phyloP scores from a whole-genome alignment of 2,113 vertebrate species.

The Ariopsis seemanni region DNA sequence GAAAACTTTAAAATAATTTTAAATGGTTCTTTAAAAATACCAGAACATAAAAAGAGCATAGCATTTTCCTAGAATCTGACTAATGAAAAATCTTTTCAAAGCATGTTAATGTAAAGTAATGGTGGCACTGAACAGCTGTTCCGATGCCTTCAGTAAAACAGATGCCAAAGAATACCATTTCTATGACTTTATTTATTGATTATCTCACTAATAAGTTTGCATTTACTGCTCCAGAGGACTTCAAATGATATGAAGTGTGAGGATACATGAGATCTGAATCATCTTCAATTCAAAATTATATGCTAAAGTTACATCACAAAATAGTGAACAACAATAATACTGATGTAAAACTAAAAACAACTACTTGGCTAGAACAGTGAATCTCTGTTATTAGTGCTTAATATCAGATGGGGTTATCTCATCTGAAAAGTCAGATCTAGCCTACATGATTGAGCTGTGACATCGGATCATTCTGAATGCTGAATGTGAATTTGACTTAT shows the following conservation, averaged over 20 bases:
- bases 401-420: neutral
- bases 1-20: neutral
- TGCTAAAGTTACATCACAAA: neutral
- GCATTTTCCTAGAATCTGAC: neutral
- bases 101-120: neutral
- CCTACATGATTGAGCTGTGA: neutral
- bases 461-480: neutral
- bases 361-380: neutral
- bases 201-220: neutral
- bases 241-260: neutral
- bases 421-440: neutral
- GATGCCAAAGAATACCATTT: neutral
- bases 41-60: neutral
- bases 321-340: neutral
- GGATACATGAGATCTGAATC: neutral
- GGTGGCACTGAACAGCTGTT: neutral
- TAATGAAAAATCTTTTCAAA: neutral
- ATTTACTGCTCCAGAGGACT: neutral
- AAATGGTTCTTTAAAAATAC: neutral
- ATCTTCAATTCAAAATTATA: neutral
- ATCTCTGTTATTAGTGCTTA: neutral
- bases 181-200: constrained; percentile 6
- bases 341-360: neutral
- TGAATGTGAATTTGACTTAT: neutral
- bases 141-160: constrained; percentile 2